These are phyloP conservation scores for Vannuccia rotundouncinata DNA, from an alignment of 2,888 invertebrate genomes.

Conservation along the genomic window DNA sequence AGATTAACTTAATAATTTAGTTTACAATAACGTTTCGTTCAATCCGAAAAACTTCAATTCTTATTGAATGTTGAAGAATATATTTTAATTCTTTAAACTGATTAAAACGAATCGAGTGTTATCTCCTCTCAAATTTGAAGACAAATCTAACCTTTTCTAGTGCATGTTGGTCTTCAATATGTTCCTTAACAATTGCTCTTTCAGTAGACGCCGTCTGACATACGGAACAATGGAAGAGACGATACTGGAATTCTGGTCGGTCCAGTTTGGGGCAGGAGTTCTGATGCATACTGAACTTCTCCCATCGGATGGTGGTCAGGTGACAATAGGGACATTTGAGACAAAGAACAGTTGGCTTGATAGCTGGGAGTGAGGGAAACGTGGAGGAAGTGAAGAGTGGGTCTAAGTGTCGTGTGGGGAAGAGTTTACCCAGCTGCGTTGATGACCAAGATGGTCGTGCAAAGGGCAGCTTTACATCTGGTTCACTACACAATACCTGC, in stretches of 20 bases:
- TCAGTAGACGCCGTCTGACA: slow-evolving; percentile 18
- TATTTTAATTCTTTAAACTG: too few relatives aligned
- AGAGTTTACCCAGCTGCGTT: neutral
- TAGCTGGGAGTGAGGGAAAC: neutral
- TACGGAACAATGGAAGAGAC: slow-evolving; percentile 12
- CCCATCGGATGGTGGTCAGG: slow-evolving; percentile 36
- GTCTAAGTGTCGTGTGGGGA: neutral
- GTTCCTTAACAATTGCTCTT: neutral
- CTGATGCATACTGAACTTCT: neutral
- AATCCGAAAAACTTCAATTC: too few relatives aligned
- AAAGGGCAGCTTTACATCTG: neutral
- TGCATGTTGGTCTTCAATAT: neutral
- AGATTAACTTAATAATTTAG: too few relatives aligned
- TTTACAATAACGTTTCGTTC: too few relatives aligned
- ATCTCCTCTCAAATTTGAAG: too few relatives aligned
- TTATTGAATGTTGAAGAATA: too few relatives aligned
- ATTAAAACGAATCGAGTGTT: too few relatives aligned
- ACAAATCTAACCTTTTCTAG: neutral
- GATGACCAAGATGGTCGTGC: neutral
- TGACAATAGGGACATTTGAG: slow-evolving; percentile 35
- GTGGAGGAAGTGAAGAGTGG: neutral
- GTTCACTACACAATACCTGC: neutral
- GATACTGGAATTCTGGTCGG: neutral
- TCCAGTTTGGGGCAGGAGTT: neutral
- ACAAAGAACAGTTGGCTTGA: slow-evolving; percentile 28